These are phyloP conservation scores for Crocodylus rhombifer DNA, from an alignment of 2,797 vertebrate genomes.

Conservation along the genomic window DNA sequence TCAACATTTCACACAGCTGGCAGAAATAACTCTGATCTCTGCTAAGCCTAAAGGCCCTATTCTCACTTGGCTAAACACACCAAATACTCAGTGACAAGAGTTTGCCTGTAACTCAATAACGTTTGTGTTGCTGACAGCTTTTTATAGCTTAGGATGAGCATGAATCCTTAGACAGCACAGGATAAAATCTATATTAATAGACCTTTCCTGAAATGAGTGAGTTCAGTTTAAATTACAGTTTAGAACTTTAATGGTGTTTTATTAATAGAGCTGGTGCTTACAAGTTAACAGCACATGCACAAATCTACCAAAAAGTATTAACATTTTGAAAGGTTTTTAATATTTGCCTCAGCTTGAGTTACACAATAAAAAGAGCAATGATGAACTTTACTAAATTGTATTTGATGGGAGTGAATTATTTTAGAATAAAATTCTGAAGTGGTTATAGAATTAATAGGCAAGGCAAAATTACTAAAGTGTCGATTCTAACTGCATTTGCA, in stretches of 20 bases:
- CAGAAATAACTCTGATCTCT: background rate
- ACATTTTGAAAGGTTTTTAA: background rate
- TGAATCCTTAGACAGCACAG: background rate
- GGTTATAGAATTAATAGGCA: background rate
- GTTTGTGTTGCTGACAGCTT: background rate
- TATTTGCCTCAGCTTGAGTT: background rate
- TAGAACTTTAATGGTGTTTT: background rate
- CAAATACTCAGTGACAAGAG: background rate
- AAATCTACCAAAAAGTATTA: background rate
- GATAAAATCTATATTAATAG: background rate
- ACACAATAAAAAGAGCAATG: background rate
- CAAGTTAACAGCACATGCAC: background rate
- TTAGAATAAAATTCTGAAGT: background rate
- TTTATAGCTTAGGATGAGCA: background rate
- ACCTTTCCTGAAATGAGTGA: background rate
- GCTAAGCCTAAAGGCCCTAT: background rate
- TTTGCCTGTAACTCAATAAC: background rate
- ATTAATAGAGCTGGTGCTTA: background rate
- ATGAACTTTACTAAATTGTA: background rate
- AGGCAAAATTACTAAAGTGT: background rate
- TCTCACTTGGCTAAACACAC: background rate
- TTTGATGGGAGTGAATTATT: background rate
- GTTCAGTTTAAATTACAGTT: background rate
- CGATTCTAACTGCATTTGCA: conserved; percentile 39
- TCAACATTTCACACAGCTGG: background rate